Base-by-base conservation (phyloP, 1,140 invertebrate genomes). In the Babylonia areolata region DNA sequence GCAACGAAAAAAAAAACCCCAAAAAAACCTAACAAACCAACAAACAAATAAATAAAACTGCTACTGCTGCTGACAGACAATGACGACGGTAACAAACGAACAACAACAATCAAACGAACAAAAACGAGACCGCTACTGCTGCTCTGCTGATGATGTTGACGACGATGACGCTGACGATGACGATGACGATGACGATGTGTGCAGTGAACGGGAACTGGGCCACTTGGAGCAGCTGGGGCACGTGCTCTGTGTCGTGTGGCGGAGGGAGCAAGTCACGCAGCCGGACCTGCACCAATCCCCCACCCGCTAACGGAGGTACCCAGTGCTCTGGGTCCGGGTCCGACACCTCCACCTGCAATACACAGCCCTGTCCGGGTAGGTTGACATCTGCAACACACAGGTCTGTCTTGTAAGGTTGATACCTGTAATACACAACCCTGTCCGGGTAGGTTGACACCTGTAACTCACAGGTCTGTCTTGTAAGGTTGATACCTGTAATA, bases 161-260 rank as follows among this genome's bases (percentile, higher is more conserved):
- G 58, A 28, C 23, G 58, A 64, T 64, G 58, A 64, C 23, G 58
- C 9, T 64, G 58, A 64, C 23, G 58, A 64, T 64, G 58, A 64
- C 23, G 58, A 64, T 64, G 58, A 64, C 23, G 58, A 64, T 64
- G 58, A 64, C 23, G 58, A 64, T 64, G 58, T 3, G 73, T 82
- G n/a, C 81, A 92, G 92, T 93, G 58, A 88, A 93, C 86, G 92
- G 92, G 31, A 81, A 85, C 6, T 93, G 90, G 89, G 89, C 88
- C n/a, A 40, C 84, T 31, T 93, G 92, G 92, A 71, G 85, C 17
- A 37, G 58, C 11, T 92, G 91, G 90, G 80, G 80, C 31, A 80
- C 82, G 28, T 93, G 92, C 85, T 87, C 87, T 9, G 87, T 87
- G 17, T 84, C 91, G 0, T 93, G 92, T 88, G 92, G 91, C 12